Evolutionary conservation across 2,888 invertebrate genomes (phyloP).

Genomic region (Aricia artaxerxes): DNA sequence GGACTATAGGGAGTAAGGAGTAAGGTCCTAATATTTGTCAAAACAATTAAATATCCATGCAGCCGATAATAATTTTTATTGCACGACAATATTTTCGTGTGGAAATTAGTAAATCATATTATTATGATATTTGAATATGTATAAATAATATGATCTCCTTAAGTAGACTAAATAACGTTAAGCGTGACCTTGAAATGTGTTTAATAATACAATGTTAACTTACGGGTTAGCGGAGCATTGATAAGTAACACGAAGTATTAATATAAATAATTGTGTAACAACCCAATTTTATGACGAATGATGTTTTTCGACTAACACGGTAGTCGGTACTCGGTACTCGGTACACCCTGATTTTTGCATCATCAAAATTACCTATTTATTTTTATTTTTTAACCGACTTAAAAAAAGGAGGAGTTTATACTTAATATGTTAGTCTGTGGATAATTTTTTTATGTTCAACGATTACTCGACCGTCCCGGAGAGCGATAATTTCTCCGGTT

Average conservation of each 20-base stretch:
- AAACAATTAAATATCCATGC: background rate
- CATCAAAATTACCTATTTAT: too few relatives aligned
- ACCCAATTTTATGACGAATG: too few relatives aligned
- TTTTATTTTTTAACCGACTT: too few relatives aligned
- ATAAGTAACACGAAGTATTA: background rate
- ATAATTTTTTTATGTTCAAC: too few relatives aligned
- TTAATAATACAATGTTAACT: slow-evolving; percentile 15
- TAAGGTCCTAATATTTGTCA: background rate
- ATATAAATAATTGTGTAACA: slow-evolving; percentile 2
- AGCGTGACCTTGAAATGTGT: background rate
- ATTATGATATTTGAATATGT: background rate
- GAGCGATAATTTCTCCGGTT: too few relatives aligned
- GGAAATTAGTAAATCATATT: background rate
- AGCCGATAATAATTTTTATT: background rate
- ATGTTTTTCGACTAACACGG: too few relatives aligned
- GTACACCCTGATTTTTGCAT: too few relatives aligned
- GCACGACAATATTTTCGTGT: background rate
- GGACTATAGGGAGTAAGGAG: too few relatives aligned
- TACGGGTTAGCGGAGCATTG: slow-evolving; percentile 15
- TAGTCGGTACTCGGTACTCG: too few relatives aligned
- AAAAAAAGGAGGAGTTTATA: too few relatives aligned
- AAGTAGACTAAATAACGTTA: background rate
- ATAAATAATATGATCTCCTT: background rate
- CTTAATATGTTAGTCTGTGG: too few relatives aligned
- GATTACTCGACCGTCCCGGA: too few relatives aligned